Percentiles rank a stretch among this genome's conserved stretches.
Conservation (phyloP, 2,113 vertebrate genomes). For the Rhinoderma darwinii region DNA sequence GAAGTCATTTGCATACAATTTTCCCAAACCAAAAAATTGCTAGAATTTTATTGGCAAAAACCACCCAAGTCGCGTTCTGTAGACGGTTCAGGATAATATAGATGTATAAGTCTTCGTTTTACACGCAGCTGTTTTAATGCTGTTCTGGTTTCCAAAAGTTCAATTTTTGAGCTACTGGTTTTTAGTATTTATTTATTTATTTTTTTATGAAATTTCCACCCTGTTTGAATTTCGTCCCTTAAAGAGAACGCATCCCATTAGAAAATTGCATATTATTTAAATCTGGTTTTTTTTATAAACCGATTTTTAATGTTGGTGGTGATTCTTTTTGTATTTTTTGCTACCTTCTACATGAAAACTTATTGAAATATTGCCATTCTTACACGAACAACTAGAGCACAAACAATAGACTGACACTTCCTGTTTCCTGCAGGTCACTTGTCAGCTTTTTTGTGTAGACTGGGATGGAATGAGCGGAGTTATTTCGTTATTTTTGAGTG, state of each 20-base stretch:
- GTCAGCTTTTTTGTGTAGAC: not conserved
- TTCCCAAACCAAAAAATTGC: not conserved
- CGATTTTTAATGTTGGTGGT: not conserved
- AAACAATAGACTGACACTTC: not conserved
- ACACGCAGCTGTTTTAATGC: not conserved
- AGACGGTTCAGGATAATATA: not conserved
- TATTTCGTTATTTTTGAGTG: not conserved
- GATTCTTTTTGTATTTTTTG: too few species aligned
- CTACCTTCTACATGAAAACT: too few species aligned
- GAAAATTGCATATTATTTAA: not conserved
- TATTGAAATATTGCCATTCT: not conserved
- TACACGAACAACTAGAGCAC: not conserved
- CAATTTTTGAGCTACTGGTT: conserved; percentile 18
- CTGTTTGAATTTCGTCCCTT: not conserved
- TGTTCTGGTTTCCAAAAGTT: conserved; percentile 8
- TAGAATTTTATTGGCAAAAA: conserved; percentile 19
- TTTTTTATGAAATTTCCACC: not conserved
- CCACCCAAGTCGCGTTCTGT: not conserved
- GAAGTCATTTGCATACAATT: not conserved
- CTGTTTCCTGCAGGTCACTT: not conserved
- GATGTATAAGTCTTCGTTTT: not conserved
- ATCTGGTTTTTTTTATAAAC: not conserved
- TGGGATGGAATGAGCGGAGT: not conserved
- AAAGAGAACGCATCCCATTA: not conserved
- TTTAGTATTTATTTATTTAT: not conserved